These are phyloP conservation scores for Scophthalmus maximus DNA, from an alignment of 2,113 vertebrate genomes.

Conservation along the genomic window DNA sequence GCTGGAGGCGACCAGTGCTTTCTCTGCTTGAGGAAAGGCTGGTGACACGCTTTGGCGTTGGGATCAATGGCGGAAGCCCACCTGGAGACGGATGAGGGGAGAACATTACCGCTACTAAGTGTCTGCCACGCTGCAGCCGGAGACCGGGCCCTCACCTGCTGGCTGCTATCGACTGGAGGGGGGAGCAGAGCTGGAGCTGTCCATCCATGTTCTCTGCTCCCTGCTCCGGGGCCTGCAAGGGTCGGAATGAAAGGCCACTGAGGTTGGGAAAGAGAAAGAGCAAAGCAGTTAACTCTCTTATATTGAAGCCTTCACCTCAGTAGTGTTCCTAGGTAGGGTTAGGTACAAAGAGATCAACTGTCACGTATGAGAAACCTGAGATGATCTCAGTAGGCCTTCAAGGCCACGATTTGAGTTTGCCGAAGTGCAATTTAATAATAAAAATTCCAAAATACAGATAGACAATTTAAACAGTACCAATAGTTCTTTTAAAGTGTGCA, in stretches of 20 bases:
- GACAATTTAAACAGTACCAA: not conserved
- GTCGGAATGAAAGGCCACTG: conserved; percentile 23
- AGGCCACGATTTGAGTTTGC: not conserved
- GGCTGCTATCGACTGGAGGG: conserved; percentile 71
- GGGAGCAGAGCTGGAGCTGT: conserved; percentile 47
- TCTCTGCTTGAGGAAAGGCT: conserved; percentile 41
- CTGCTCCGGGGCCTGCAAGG: conserved; percentile 6
- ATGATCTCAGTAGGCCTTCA: not conserved
- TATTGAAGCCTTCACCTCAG: not conserved
- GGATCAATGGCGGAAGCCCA: conserved; percentile 78
- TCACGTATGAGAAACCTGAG: no score
- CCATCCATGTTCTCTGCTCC: conserved; percentile 42
- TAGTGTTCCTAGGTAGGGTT: not conserved
- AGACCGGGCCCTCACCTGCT: conserved; percentile 69
- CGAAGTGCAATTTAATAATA: not conserved
- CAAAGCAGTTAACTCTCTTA: not conserved
- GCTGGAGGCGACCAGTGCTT: conserved; percentile 43
- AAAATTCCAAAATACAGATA: not conserved
- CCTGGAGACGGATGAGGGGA: conserved; percentile 73
- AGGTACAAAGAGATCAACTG: not conserved
- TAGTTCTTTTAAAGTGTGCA: not conserved
- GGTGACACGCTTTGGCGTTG: conserved; percentile 55
- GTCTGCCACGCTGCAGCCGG: conserved; percentile 68
- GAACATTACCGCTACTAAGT: conserved; percentile 77
- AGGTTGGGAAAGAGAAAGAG: conserved; percentile 10